A percentile compares a stretch with the other conserved stretches of the same genome.
These are phyloP conservation scores for Eupithecia pulchellata DNA, from an alignment of 2,888 invertebrate species.

Conservation along the genomic window DNA sequence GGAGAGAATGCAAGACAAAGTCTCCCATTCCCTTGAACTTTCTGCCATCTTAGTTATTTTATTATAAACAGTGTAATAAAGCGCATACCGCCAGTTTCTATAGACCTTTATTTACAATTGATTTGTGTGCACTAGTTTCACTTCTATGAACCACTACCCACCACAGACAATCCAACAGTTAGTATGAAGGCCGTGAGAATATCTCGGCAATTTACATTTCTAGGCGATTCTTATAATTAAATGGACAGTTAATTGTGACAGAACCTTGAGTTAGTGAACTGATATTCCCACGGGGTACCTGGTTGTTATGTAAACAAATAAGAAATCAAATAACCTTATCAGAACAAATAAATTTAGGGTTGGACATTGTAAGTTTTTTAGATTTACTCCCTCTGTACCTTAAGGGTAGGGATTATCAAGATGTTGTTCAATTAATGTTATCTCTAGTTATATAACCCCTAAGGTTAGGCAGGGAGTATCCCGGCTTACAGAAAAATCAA, in stretches of 20 bases:
- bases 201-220: conserved; percentile 26
- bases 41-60: not conserved
- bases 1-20: not conserved
- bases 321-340: no score
- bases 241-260: conserved; percentile 13
- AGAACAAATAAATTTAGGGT: no score
- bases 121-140: conserved; percentile 18
- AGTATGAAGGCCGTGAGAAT: conserved; percentile 32
- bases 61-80: not conserved
- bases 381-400: no score
- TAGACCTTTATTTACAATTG: not conserved
- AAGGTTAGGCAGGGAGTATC: no score
- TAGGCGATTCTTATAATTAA: conserved; percentile 31
- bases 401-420: no score
- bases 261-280: not conserved
- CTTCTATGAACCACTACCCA: conserved; percentile 9
- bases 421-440: no score
- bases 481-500: no score
- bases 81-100: not conserved
- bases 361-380: no score
- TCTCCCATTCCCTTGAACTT: not conserved
- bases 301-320: not conserved
- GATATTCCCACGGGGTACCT: conserved; percentile 14
- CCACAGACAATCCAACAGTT: conserved; percentile 11
- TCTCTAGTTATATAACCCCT: no score